Base-by-base conservation (phyloP, 1,140 invertebrate genomes). In the Octopus bimaculoides region DNA sequence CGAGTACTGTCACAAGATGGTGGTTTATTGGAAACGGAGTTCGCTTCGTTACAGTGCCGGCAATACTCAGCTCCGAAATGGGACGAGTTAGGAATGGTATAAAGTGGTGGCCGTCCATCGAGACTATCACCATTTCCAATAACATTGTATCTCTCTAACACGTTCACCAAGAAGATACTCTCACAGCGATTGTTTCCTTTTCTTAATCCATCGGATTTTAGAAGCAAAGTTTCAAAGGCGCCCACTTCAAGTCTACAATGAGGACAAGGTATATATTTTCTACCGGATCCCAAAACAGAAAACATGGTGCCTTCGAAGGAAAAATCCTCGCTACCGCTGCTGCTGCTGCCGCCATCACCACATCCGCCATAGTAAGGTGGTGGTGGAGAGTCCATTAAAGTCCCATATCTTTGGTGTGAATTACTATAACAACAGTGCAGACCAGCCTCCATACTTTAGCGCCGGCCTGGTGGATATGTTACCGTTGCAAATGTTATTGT, bases 31-130 rank as follows among this genome's bases (percentile, higher is more conserved):
- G 66, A 6, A n/a, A 71, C 5, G 66, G 66, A 71, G 66, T 71
- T 20, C 9, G 26, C 66, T 71, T 71, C 17, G 66, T 71, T 71
- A 71, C 66, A 71, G 66, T 71, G 66, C 14, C 66, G 66, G 14
- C 66, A 71, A 17, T 71, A 71, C 66, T 71, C 66, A 20, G 66
- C 66, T n/a, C 66, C 66, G 26, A 71, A 71, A 71, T 71, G 66
- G 5, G 66, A 71, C 9, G 66, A 71, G 66, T 14, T 71, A 14
- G 66, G 66, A 17, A 71, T 71, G 5, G 17, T 14, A 20, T 71
- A 71, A 20, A 71, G 66, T 10, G 66, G 66, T 71, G 66, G 66
- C 17, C 66, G 66, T 14, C 5, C 66, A 20, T 71, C 66, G 17
- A 20, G 17, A 14, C 17, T 6, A n/a, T 71, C 8, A 20, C 26